These are phyloP conservation scores for Acanthochromis polyacanthus DNA, from an alignment of 2,113 vertebrate species.

Conservation along the genomic window DNA sequence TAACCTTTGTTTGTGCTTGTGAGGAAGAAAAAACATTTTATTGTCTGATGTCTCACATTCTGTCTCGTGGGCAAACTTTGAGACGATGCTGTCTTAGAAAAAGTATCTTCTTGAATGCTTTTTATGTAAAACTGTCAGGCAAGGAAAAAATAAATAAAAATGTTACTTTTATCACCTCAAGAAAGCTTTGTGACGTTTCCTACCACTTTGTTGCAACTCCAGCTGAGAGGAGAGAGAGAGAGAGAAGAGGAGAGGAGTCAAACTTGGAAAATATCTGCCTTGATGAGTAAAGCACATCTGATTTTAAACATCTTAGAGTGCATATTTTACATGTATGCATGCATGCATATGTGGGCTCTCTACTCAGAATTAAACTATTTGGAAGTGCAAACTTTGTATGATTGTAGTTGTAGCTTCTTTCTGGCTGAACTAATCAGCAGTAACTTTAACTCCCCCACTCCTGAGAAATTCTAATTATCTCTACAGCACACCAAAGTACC, in stretches of 20 bases:
- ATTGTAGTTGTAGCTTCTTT: constrained; percentile 19
- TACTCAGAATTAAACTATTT: constrained; percentile 1
- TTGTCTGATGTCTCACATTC: background rate
- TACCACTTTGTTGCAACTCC: constrained; percentile 9
- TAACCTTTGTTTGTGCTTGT: too few relatives aligned
- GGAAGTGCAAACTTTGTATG: background rate
- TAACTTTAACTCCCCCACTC: constrained; percentile 43
- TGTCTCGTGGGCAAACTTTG: constrained; percentile 22
- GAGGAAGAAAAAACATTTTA: too few relatives aligned
- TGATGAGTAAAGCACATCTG: background rate
- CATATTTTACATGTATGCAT: too few relatives aligned
- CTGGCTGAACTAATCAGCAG: constrained; percentile 49
- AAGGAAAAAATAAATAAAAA: background rate
- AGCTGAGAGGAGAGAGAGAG: background rate
- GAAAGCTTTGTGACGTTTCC: constrained; percentile 14
- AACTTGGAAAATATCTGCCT: background rate
- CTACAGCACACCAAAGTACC: constrained; percentile 50
- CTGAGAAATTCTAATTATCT: constrained; percentile 55
- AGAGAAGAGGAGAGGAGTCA: background rate
- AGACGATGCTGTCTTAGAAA: constrained; percentile 8
- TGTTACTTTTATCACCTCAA: constrained; percentile 2
- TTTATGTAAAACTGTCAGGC: background rate
- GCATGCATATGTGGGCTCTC: background rate
- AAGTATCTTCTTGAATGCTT: constrained; percentile 9
- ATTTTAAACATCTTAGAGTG: background rate